phyloP scores from a whole-genome alignment of 2,888 invertebrate species.

The Julus scanicus region DNA sequence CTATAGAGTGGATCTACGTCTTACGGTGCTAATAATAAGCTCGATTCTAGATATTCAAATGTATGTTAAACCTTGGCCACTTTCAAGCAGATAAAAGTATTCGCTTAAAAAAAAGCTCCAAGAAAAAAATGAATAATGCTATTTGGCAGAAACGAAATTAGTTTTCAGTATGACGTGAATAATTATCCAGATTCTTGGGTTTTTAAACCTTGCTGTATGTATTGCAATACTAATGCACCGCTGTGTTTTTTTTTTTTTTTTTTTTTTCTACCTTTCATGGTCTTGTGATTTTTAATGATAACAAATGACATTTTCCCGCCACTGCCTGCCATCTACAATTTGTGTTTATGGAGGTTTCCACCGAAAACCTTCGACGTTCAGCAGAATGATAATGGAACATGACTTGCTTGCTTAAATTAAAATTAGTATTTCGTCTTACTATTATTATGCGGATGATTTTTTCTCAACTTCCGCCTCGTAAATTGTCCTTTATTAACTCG shows the following conservation, averaged over 20 bases:
- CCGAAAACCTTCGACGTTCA: conserved; percentile 41
- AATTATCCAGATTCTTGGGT: neutral
- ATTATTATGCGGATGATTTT: conserved; percentile 11
- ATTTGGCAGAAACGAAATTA: conserved; percentile 39
- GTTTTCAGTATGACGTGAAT: conserved; percentile 27
- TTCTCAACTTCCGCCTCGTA: conserved; percentile 9
- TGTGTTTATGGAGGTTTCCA: conserved; percentile 43
- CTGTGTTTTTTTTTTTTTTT: neutral
- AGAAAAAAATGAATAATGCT: conserved; percentile 40
- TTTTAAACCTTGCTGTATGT: neutral
- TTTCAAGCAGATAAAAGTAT: neutral
- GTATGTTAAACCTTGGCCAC: conserved; percentile 6
- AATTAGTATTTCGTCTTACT: conserved; percentile 31
- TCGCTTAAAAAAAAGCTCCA: neutral
- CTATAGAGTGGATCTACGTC: neutral
- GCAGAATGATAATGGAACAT: conserved; percentile 29
- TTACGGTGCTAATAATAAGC: neutral
- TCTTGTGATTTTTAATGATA: conserved; percentile 12
- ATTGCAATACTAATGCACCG: neutral
- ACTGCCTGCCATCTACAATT: conserved; percentile 43
- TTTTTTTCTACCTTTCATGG: neutral
- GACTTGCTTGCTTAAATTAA: conserved; percentile 41
- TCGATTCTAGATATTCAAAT: conserved; percentile 32
- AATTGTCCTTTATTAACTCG: conserved; percentile 30
- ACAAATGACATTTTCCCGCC: conserved; percentile 44